Base-by-base conservation (phyloP, 2,797 vertebrate species). In the Malacoctenus gilli region DNA sequence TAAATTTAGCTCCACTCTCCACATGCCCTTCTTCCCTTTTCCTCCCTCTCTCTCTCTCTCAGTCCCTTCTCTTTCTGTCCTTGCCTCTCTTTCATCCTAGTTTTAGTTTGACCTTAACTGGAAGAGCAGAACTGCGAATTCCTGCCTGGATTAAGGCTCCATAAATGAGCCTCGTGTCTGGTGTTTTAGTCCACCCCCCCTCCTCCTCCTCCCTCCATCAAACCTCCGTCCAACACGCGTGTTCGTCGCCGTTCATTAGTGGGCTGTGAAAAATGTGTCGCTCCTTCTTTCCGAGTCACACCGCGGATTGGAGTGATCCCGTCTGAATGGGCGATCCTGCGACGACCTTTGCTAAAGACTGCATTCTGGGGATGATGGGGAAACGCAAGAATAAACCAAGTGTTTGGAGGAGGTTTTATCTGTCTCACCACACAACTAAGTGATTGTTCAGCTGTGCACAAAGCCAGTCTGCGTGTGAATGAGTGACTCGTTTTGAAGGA, bases 1-100 rank as follows among this genome's bases (percentile, higher is more conserved):
- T 75, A 46, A 66, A 78, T 85, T 80, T 72, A 78, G 64, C 77
- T 44, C 31, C 41, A 30, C 32, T 41, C 39, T 66, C 41, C 35
- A 32, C 34, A 34, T 31, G 39, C 30, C 52, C 44, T 19, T 20
- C 1, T 20, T 44, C 38, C 40, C 7, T 28, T 8, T 28, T 12
- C 0, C 7, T 46, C 20, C 15, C 14, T 2, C 13, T 34, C 4
- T n/a, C 35, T 12, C 15, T 12, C 46, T 7, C 25, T n/a, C 15
- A 6, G 28, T n/a, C n/a, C 25, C 1, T 19, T 43, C 37, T 42
- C 7, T 31, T 10, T 23, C 8, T 0, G 6, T 42, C 20, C 15
- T 19, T 2, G 13, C 25, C 6, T 28, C 41, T 16, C 13, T 31
- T 11, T 36, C 15, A 16, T 49, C 39, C 2, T 10, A 13, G 9